Base-by-base conservation (phyloP, 2,797 vertebrate genomes). In the Poecilia gillii region DNA sequence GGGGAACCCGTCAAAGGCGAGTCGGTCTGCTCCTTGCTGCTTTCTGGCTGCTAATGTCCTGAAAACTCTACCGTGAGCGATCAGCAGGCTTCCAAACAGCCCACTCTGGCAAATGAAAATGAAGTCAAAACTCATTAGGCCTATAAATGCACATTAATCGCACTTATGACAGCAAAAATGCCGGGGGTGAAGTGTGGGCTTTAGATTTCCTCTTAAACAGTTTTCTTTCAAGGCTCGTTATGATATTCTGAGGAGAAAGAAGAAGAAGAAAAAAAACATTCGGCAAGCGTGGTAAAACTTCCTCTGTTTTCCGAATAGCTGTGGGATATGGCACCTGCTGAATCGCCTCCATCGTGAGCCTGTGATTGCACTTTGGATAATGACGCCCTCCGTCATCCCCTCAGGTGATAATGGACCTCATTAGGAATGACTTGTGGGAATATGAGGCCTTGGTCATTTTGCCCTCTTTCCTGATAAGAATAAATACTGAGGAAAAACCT, bases 121-220 rank as follows among this genome's bases (percentile, higher is more conserved):
- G 2, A 80, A 80, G 68, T 84, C 49, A 64, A 79, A 79, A 80
- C 75, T 78, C 82, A 55, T 81, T 25, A 79, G 75, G 75, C 77
- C 66, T 75, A 88, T 82, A 87, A 87, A 84, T 91, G 89, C 81
- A 87, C 80, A 74, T 82, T 94, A 88, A 91, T 87, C 39, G 84
- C 87, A 84, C 88, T 90, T 86, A 84, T 85, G 82, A 83, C 79
- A 80, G 79, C 78, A 31, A 25, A 66, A 71, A 53, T 8, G 51
- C 49, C 2, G 13, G 18, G 75, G 75, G 14, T 16, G 39, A n/a
- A 2, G 33, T 39, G 70, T 55, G 72, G 39, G 12, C 62, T 80
- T 78, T 28, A n/a, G 41, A 16, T 68, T 28, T 79, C 72, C 68
- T 78, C 41, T 45, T 79, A 77, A 79, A 51, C 31, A 72, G 72